Evolutionary conservation across 1,140 invertebrate genomes (phyloP), one percentile per base, ranked within the genome.

Genomic region (Aphelenchoides fujianensis): DNA sequence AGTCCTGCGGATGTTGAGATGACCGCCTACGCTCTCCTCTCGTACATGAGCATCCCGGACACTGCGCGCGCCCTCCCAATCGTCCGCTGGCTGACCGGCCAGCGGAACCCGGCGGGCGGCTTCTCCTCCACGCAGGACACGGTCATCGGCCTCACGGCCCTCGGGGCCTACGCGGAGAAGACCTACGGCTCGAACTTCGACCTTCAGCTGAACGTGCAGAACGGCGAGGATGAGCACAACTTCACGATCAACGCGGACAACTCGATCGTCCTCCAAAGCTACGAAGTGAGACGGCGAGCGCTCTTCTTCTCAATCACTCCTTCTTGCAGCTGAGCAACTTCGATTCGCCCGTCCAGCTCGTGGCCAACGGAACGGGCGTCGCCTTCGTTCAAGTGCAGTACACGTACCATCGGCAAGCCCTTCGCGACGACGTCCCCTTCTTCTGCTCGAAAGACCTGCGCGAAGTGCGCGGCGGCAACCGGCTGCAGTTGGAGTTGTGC

Each of bases 1-100:
- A 88, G 90, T 53, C 90, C 91, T 12, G 88, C 91, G 1, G 91
- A 93, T 75, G 89, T 94, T n/a, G 91, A 92, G 84, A 92, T 92
- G 85, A 78, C 53, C 54, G 37, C 92, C 0, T 96, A 95, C 86
- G 91, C 89, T 0, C 85, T 92, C 28, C 81, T 92, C 41, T 88
- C 90, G 3, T 85, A 89, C 19, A 79, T 90, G 16, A 87, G 88
- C 79, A 73, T 81, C 68, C 75, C 89, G 71, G 86, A 91, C 0
- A 82, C 89, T 30, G 85, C 88, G 31, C 90, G 92, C 75, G 89
- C 90, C 0, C 83, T 92, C 19, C 90, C 92, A 0, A 88, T 95
- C 19, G 89, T 93, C 70, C 89, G 90, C 52, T 95, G 92, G 91
- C 86, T 97, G 0, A 88, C 94, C 34, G 88, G 88, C 70, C 91